A percentile compares a stretch with the other conserved stretches of the same genome.
phyloP scores from a whole-genome alignment of 2,113 vertebrate species.

The Osmerus mordax region DNA sequence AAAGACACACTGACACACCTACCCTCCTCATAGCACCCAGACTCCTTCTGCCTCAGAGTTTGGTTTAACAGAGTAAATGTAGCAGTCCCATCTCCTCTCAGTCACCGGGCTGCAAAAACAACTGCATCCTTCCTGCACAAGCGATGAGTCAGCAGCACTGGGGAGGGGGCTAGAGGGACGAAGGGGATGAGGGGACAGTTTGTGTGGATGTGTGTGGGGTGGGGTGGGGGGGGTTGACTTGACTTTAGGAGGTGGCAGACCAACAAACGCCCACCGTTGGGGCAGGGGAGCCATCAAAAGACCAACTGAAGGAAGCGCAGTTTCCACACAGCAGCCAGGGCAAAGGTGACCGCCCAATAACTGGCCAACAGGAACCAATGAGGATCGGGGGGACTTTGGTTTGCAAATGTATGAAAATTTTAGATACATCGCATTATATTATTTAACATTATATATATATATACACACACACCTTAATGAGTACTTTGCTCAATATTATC shows the following conservation, averaged over 20 bases:
- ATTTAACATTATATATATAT: neutral
- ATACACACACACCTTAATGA: neutral
- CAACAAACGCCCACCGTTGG: slow-evolving; percentile 42
- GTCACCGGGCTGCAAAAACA: slow-evolving; percentile 56
- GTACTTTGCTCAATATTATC: no score
- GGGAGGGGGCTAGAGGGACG: neutral
- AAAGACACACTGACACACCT: neutral
- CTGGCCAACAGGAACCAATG: slow-evolving; percentile 9
- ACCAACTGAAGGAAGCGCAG: slow-evolving; percentile 51
- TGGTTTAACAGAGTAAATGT: slow-evolving; percentile 27
- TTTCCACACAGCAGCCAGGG: slow-evolving; percentile 53
- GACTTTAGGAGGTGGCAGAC: slow-evolving; percentile 51
- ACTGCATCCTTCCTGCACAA: slow-evolving; percentile 72
- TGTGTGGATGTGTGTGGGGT: neutral
- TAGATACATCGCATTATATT: neutral
- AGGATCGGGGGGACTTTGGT: no score
- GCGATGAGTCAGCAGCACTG: slow-evolving; percentile 64
- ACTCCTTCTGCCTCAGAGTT: slow-evolving; percentile 26
- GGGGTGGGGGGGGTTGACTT: slow-evolving; percentile 18
- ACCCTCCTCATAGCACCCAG: neutral
- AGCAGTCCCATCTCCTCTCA: slow-evolving; percentile 1
- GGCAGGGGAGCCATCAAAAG: slow-evolving; percentile 40
- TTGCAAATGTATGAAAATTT: no score
- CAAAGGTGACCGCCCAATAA: slow-evolving; percentile 39
- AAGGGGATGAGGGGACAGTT: neutral